These are phyloP conservation scores for Sebastes melanostomus DNA, from an alignment of 2,797 vertebrate species.

Conservation along the genomic window DNA sequence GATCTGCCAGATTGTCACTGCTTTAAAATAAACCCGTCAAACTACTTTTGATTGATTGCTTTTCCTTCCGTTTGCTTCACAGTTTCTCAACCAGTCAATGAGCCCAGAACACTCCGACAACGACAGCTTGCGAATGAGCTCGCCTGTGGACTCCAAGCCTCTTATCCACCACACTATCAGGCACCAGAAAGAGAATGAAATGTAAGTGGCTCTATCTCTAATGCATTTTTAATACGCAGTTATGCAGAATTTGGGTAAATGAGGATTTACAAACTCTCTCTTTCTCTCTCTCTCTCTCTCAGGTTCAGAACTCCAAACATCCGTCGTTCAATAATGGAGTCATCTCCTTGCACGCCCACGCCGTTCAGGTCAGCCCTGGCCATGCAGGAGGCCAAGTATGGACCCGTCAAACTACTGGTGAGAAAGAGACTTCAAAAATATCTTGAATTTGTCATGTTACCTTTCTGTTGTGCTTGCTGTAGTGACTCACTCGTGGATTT, in stretches of 20 bases:
- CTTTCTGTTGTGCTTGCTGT: neutral
- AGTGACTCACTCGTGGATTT: conserved; percentile 15
- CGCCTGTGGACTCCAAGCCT: conserved; percentile 87
- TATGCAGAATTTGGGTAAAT: neutral
- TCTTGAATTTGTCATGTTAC: neutral
- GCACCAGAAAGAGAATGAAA: conserved; percentile 90
- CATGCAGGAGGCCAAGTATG: conserved; percentile 93
- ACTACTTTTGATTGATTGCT: conserved; percentile 21
- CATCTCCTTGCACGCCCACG: conserved; percentile 92
- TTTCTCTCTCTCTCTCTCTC: conserved; percentile 5
- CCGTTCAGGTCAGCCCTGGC: conserved; percentile 91
- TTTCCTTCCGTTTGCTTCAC: conserved; percentile 45
- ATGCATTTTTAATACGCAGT: neutral
- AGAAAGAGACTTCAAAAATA: conserved; percentile 38
- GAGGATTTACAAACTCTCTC: neutral
- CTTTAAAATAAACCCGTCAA: neutral
- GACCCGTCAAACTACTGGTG: conserved; percentile 93
- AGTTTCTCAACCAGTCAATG: conserved; percentile 94
- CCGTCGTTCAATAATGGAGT: conserved; percentile 93
- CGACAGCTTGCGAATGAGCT: conserved; percentile 85
- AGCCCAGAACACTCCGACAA: conserved; percentile 87
- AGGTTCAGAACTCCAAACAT: conserved; percentile 95
- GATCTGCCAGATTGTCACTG: neutral
- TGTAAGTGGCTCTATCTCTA: conserved; percentile 79
- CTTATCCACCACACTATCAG: conserved; percentile 83